These are phyloP conservation scores for Carcina quercana DNA, from an alignment of 2,888 invertebrate species.

Conservation along the genomic window DNA sequence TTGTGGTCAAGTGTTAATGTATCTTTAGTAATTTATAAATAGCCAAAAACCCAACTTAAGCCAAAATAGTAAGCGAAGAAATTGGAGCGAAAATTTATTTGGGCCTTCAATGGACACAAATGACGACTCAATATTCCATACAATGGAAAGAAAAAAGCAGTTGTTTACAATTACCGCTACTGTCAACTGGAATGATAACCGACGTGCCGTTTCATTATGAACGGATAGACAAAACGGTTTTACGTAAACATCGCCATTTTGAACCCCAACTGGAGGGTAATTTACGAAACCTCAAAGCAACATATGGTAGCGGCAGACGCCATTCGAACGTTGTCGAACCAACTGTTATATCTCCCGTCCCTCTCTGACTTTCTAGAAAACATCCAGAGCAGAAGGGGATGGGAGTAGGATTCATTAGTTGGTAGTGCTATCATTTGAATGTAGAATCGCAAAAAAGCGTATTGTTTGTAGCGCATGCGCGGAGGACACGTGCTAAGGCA, in stretches of 20 bases:
- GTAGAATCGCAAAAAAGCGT: constrained; percentile 60
- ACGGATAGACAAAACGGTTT: constrained; percentile 54
- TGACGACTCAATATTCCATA: no score
- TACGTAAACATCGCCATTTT: constrained; percentile 49
- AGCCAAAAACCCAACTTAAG: no score
- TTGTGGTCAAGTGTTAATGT: no score
- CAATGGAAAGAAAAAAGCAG: no score
- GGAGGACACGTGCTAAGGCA: constrained; percentile 46
- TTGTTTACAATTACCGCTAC: no score
- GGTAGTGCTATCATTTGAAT: constrained; percentile 65
- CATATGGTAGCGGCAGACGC: constrained; percentile 71
- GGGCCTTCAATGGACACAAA: no score
- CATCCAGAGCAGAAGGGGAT: constrained; percentile 32
- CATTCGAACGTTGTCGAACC: constrained; percentile 54
- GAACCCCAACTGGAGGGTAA: constrained; percentile 47
- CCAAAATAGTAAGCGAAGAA: no score
- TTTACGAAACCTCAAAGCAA: constrained; percentile 69
- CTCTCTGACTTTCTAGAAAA: constrained; percentile 23
- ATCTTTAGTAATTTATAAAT: no score
- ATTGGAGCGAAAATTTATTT: no score
- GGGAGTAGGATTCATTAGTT: constrained; percentile 55
- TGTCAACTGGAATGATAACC: constrained; percentile 29
- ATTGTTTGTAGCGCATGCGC: constrained; percentile 56
- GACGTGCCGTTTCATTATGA: constrained; percentile 30
- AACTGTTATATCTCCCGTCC: constrained; percentile 56